phyloP scores from a whole-genome alignment of 1,140 invertebrate genomes.

The Drosophila insularis region DNA sequence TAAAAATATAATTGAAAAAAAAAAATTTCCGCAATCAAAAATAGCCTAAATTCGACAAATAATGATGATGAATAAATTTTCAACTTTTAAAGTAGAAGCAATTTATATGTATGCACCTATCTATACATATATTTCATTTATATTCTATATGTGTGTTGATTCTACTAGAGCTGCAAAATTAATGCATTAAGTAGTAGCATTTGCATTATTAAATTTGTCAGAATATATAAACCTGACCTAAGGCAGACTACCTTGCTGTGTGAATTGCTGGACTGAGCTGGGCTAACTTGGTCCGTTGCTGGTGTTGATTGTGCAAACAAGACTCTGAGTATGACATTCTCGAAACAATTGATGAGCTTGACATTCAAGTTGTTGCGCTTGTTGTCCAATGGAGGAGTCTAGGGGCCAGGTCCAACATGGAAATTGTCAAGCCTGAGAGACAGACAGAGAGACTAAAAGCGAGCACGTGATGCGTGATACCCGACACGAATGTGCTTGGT shows the following conservation, averaged over 20 bases:
- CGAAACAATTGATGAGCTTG: conserved; percentile 14
- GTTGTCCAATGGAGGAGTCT: too few relatives aligned
- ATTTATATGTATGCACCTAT: too few relatives aligned
- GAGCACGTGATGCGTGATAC: conserved; percentile 13
- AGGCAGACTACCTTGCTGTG: background rate
- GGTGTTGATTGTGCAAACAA: conserved; percentile 16
- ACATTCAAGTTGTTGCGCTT: conserved; percentile 15
- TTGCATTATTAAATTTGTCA: conserved; percentile 6
- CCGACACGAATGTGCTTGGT: conserved; percentile 18
- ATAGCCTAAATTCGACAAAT: too few relatives aligned
- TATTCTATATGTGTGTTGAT: too few relatives aligned
- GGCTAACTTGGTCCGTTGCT: background rate
- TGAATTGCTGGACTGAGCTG: background rate
- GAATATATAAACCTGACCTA: background rate
- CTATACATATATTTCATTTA: too few relatives aligned
- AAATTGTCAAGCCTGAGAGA: conserved; percentile 7
- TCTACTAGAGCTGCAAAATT: too few relatives aligned
- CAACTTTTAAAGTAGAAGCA: too few relatives aligned
- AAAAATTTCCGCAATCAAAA: too few relatives aligned
- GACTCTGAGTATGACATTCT: background rate
- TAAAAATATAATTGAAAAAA: too few relatives aligned
- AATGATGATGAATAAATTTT: too few relatives aligned
- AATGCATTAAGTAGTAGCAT: background rate
- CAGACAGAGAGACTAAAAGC: background rate
- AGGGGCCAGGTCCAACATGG: conserved; percentile 2